phyloP scores from a whole-genome alignment of 1,140 invertebrate genomes.

The Lepidotrigona ventralis region DNA sequence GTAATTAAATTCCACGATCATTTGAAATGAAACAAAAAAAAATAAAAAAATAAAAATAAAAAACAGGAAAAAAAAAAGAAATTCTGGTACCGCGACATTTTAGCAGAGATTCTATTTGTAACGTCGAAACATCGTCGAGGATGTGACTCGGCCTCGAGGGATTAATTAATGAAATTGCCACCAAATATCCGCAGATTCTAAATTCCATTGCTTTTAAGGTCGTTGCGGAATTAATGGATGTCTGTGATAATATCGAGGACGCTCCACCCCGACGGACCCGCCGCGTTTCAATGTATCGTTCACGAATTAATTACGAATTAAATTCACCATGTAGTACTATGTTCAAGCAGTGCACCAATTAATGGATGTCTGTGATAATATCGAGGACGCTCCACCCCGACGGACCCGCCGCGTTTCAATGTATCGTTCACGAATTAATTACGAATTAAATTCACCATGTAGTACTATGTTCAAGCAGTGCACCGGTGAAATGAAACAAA shows the following conservation, averaged over 20 bases:
- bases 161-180: not conserved
- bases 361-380: conserved; percentile 10
- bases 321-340: not conserved
- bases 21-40: not conserved
- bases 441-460: not conserved
- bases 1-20: not conserved
- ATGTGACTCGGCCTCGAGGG: not conserved
- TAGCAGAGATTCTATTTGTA: not conserved
- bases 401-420: not conserved
- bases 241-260: conserved; percentile 4
- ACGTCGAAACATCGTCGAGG: not conserved
- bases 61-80: not conserved
- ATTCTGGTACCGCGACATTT: not conserved
- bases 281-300: not conserved
- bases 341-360: too few species aligned
- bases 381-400: not conserved
- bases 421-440: not conserved
- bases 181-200: not conserved
- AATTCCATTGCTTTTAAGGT: conserved; percentile 14
- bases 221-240: not conserved
- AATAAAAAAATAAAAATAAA: not conserved
- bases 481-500: too few species aligned
- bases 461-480: not conserved
- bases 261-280: not conserved
- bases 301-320: not conserved